These are phyloP conservation scores for Cyprinodon diabolis DNA, from an alignment of 2,797 vertebrate species.

Conservation along the genomic window DNA sequence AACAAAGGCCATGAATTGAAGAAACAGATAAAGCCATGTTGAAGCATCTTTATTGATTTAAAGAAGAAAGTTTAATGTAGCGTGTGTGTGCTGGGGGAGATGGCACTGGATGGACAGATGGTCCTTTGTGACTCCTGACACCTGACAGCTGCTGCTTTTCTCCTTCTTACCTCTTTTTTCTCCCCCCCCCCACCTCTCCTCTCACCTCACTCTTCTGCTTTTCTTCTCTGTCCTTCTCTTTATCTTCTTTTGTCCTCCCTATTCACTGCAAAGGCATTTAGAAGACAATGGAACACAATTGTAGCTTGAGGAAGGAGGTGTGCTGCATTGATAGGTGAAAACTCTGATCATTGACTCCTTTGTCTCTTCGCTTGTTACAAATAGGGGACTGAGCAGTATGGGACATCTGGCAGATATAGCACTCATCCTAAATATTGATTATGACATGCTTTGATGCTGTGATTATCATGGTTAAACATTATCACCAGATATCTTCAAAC, in stretches of 20 bases:
- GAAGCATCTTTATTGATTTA: conserved; percentile 67
- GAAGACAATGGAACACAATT: conserved; percentile 27
- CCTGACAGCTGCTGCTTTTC: conserved; percentile 98
- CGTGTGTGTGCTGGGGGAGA: conserved; percentile 70
- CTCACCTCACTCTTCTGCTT: conserved; percentile 48
- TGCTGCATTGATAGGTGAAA: conserved; percentile 8
- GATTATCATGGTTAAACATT: neutral
- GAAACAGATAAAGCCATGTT: neutral
- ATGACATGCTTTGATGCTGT: neutral
- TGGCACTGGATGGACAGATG: conserved; percentile 93
- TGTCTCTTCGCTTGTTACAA: conserved; percentile 17
- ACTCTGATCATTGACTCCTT: conserved; percentile 20
- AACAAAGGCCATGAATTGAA: neutral
- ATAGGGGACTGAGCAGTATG: conserved; percentile 3
- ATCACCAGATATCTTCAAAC: neutral
- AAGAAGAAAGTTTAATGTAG: conserved; percentile 87
- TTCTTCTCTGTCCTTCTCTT: conserved; percentile 30
- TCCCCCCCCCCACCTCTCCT: conserved; percentile 27
- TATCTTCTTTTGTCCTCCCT: conserved; percentile 22
- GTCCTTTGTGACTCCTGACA: conserved; percentile 97
- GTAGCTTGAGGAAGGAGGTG: conserved; percentile 10
- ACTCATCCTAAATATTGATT: neutral
- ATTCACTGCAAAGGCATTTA: conserved; percentile 24
- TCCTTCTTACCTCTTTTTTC: conserved; percentile 68
- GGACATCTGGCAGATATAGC: conserved; percentile 14